Evolutionary conservation across 2,888 invertebrate genomes (phyloP).

Genomic region (Harmothoe impar): DNA sequence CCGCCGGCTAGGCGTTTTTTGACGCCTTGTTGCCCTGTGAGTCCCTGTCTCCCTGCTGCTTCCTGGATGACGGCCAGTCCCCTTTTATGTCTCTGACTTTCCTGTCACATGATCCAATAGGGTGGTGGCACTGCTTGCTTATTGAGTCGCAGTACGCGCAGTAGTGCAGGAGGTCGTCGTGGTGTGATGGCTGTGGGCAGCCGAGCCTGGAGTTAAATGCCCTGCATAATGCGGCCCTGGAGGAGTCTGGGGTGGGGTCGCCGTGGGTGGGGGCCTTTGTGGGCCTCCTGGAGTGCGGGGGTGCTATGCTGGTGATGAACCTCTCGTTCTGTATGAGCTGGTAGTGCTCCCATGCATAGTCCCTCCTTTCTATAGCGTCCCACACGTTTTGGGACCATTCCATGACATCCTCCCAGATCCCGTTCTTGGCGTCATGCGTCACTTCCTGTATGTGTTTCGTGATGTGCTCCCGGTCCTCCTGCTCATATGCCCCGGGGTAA

Average conservation of each 20-base stretch:
- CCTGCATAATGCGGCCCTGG: background rate
- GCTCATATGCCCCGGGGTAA: background rate
- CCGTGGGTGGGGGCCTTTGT: background rate
- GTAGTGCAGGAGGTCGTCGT: background rate
- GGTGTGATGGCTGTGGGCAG: background rate
- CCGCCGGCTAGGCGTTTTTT: too few relatives aligned
- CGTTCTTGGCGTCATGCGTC: too few relatives aligned
- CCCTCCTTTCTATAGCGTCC: background rate
- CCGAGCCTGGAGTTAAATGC: background rate
- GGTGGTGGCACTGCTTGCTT: background rate
- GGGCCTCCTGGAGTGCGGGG: too few relatives aligned
- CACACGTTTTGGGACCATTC: background rate
- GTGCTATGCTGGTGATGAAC: background rate
- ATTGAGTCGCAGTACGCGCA: background rate
- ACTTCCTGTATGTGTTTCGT: background rate
- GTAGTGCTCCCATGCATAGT: background rate
- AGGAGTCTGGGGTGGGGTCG: background rate
- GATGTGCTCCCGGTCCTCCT: background rate
- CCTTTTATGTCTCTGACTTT: background rate
- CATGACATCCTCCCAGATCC: too few relatives aligned
- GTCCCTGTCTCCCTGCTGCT: too few relatives aligned
- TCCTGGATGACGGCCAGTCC: too few relatives aligned
- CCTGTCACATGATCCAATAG: background rate
- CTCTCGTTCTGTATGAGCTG: conserved; percentile 13
- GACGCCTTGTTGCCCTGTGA: too few relatives aligned